A percentile compares a stretch with the other conserved stretches of the same genome.
Evolutionary conservation across 1,140 invertebrate genomes (phyloP).

Genomic region (Battus philenor): DNA sequence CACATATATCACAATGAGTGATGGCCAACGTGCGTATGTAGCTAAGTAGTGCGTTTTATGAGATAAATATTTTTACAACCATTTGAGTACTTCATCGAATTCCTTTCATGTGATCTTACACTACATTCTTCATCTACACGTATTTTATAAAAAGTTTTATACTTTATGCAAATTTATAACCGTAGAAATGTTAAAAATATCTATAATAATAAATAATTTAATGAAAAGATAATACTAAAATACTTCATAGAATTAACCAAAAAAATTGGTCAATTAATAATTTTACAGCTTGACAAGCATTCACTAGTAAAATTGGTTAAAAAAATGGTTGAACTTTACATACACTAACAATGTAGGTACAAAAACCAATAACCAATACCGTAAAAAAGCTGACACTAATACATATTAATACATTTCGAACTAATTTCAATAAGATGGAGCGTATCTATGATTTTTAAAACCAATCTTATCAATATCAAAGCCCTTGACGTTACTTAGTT

Average conservation of each 20-base stretch:
- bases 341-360: constrained; percentile 57
- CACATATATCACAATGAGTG: constrained; percentile 30
- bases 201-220: neutral
- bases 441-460: constrained; percentile 43
- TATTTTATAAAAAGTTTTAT: too few relatives aligned
- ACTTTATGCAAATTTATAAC: too few relatives aligned
- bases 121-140: too few relatives aligned
- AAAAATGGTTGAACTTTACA: constrained; percentile 55
- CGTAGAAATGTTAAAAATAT: too few relatives aligned
- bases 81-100: constrained; percentile 1
- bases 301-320: too few relatives aligned
- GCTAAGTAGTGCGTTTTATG: constrained; percentile 10
- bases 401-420: constrained; percentile 65
- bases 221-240: neutral
- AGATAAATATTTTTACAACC: constrained; percentile 4
- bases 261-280: too few relatives aligned
- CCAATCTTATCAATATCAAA: constrained; percentile 26
- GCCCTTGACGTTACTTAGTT: constrained; percentile 15
- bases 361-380: constrained; percentile 63
- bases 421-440: constrained; percentile 55
- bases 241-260: too few relatives aligned
- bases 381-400: constrained; percentile 63
- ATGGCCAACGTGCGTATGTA: constrained; percentile 20
- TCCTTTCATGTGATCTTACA: neutral
- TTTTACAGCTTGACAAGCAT: too few relatives aligned